These are phyloP conservation scores for Chloroceryle amazona DNA, from an alignment of 2,797 vertebrate species.

Conservation along the genomic window DNA sequence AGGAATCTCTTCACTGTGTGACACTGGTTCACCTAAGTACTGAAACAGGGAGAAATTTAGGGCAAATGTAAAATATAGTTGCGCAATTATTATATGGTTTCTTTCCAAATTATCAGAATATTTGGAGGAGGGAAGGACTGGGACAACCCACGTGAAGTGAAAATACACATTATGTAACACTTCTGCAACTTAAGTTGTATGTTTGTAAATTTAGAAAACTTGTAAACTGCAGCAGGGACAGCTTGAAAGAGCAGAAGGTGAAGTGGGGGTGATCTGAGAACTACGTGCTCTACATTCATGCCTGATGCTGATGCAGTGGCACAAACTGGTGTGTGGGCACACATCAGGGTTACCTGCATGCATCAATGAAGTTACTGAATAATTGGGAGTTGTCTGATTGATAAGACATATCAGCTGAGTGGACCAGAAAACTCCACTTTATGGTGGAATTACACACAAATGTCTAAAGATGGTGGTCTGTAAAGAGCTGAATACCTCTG, in stretches of 20 bases:
- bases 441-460: neutral
- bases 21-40: neutral
- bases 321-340: neutral
- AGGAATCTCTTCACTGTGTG: neutral
- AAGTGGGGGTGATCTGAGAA: neutral
- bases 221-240: neutral
- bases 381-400: neutral
- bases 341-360: neutral
- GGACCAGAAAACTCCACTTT: neutral
- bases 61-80: neutral
- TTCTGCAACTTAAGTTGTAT: neutral
- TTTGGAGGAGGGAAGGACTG: neutral
- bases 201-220: neutral
- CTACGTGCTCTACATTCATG: neutral
- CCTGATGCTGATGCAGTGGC: neutral
- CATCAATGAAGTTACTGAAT: neutral
- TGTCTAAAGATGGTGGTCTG: neutral
- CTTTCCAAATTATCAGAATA: neutral
- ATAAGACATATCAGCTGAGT: rapidly evolving
- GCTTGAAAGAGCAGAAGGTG: neutral
- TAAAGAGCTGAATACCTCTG: neutral
- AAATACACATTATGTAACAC: neutral
- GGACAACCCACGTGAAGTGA: neutral
- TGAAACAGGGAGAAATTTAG: neutral
- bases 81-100: neutral